Conservation (phyloP, 2,888 invertebrate species). For the Cancer borealis region DNA sequence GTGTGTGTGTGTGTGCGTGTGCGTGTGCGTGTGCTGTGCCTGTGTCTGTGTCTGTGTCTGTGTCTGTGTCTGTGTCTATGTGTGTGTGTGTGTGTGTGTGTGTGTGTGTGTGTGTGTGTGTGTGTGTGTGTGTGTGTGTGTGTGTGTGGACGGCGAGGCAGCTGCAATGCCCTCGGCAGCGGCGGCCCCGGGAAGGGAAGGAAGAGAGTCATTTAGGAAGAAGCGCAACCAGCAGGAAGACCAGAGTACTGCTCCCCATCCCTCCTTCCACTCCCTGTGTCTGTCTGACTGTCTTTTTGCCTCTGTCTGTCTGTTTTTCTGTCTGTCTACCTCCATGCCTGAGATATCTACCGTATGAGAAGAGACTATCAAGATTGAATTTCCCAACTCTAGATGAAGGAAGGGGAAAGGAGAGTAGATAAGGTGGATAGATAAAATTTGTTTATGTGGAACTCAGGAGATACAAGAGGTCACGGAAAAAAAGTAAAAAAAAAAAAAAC, state of each 20-base stretch:
- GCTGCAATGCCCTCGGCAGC: neutral
- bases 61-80: constrained; percentile 20
- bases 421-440: no score
- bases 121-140: no score
- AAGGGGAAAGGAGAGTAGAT: no score
- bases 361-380: no score
- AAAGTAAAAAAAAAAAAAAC: no score
- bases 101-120: neutral
- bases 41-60: neutral
- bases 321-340: neutral
- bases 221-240: constrained; percentile 12
- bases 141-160: neutral
- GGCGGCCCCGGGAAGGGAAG: neutral
- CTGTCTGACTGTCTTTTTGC: constrained; percentile 42
- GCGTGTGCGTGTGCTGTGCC: neutral
- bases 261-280: neutral
- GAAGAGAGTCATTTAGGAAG: constrained; percentile 37
- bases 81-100: neutral
- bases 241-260: neutral
- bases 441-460: no score
- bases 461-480: no score
- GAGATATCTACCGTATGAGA: no score
- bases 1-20: neutral
- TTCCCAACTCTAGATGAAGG: no score
- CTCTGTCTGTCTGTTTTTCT: neutral